Evolutionary conservation across 2,797 vertebrate genomes (phyloP).

Genomic region (Chelon labrosus): DNA sequence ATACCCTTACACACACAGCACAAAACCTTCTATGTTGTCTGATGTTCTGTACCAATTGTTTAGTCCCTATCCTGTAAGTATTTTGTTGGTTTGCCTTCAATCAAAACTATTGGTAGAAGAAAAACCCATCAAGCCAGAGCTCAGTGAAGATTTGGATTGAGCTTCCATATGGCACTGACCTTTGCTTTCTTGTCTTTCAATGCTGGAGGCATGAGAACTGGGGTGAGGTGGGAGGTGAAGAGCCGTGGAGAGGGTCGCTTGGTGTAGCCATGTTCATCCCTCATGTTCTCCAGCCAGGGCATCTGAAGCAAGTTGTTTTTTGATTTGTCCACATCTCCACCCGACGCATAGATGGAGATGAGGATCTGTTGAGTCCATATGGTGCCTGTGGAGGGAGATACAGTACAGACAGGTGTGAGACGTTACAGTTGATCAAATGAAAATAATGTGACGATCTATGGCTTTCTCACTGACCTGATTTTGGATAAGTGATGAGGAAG

Average conservation of each 20-base stretch:
- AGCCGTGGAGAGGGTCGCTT: slow-evolving; percentile 67
- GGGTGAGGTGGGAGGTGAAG: slow-evolving; percentile 71
- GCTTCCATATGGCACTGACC: slow-evolving; percentile 44
- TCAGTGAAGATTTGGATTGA: not conserved
- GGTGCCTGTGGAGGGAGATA: slow-evolving; percentile 62
- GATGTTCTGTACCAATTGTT: too few species aligned
- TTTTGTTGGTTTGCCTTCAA: too few species aligned
- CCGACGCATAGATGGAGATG: slow-evolving; percentile 61
- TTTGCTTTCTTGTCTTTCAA: slow-evolving; percentile 70
- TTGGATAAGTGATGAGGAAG: slow-evolving; percentile 77
- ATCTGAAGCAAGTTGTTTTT: slow-evolving; percentile 66
- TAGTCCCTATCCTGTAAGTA: too few species aligned
- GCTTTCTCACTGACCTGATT: slow-evolving; percentile 71
- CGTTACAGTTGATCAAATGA: not conserved
- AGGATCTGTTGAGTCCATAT: slow-evolving; percentile 81
- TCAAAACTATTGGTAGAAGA: too few species aligned
- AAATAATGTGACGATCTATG: not conserved
- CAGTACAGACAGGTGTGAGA: not conserved
- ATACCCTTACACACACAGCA: too few species aligned
- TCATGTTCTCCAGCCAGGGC: slow-evolving; percentile 74
- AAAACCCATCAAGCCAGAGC: too few species aligned
- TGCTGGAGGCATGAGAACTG: slow-evolving; percentile 64
- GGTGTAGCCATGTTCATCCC: slow-evolving; percentile 36
- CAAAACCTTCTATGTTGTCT: too few species aligned
- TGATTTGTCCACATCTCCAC: slow-evolving; percentile 4